These are phyloP conservation scores for Aelia acuminata DNA, from an alignment of 2,888 invertebrate genomes.

Conservation along the genomic window DNA sequence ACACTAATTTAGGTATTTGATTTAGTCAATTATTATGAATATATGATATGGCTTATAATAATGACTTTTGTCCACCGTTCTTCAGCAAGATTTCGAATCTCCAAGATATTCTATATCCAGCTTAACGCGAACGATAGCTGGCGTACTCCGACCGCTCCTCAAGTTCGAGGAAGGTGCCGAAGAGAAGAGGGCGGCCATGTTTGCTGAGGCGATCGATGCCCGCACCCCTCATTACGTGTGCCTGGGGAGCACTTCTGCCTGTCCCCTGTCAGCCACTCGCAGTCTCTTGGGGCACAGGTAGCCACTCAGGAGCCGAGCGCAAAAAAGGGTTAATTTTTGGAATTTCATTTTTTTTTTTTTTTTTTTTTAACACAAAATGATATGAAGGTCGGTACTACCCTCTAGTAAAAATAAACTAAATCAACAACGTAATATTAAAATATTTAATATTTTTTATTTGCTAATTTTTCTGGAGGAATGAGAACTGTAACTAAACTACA, in stretches of 20 bases:
- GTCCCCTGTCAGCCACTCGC: slow-evolving; percentile 26
- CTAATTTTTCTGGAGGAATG: too few relatives aligned
- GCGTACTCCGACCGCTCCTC: not conserved
- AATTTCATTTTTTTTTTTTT: not conserved
- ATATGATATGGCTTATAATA: too few relatives aligned
- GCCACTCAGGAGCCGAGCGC: not conserved
- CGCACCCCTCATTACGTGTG: slow-evolving; percentile 56
- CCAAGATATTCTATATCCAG: too few relatives aligned
- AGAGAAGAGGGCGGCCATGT: slow-evolving; percentile 31
- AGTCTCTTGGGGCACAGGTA: slow-evolving; percentile 25
- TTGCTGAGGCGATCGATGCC: slow-evolving; percentile 42
- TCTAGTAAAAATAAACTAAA: too few relatives aligned
- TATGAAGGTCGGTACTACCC: not conserved
- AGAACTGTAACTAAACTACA: too few relatives aligned
- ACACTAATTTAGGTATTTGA: too few relatives aligned
- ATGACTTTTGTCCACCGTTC: too few relatives aligned
- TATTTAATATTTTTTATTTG: too few relatives aligned
- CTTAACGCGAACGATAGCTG: too few relatives aligned
- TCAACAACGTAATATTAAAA: too few relatives aligned
- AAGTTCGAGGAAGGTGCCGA: slow-evolving; percentile 12
- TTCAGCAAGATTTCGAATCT: too few relatives aligned
- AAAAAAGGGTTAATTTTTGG: not conserved
- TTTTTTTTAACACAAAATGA: not conserved
- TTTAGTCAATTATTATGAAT: too few relatives aligned
- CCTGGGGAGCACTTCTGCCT: slow-evolving; percentile 53